Percentiles rank a stretch among this genome's conserved stretches.
phyloP scores from a whole-genome alignment of 2,797 vertebrate genomes.

The Myotis pilosus region DNA sequence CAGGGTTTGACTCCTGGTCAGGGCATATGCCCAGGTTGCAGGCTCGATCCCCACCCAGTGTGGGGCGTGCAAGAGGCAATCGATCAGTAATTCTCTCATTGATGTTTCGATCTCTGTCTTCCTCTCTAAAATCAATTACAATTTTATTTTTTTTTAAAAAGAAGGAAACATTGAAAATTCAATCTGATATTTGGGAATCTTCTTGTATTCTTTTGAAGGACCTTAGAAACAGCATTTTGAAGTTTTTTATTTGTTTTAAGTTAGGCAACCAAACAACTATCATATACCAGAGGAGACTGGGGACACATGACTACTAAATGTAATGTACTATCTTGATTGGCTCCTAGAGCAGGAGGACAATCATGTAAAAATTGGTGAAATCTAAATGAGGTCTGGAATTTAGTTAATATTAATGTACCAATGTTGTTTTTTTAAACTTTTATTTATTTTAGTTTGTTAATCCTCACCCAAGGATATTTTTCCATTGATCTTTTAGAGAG shows the following conservation, averaged over 20 bases:
- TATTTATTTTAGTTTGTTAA: too few relatives aligned
- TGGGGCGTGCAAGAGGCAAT: too few relatives aligned
- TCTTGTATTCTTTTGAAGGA: neutral
- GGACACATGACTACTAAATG: neutral
- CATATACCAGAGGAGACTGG: neutral
- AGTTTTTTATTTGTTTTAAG: neutral
- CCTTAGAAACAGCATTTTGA: neutral
- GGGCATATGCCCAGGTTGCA: neutral
- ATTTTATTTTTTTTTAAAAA: too few relatives aligned
- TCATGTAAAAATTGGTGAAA: neutral
- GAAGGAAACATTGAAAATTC: neutral
- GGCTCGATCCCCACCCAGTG: too few relatives aligned
- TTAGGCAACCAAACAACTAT: neutral
- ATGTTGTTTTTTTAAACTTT: too few relatives aligned
- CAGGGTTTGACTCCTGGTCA: neutral
- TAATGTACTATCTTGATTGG: neutral
- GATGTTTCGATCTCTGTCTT: too few relatives aligned
- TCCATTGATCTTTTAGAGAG: too few relatives aligned
- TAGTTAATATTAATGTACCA: neutral
- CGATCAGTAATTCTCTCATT: too few relatives aligned
- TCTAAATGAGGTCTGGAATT: neutral
- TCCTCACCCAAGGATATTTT: too few relatives aligned
- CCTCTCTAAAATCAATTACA: too few relatives aligned
- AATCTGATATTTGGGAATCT: neutral
- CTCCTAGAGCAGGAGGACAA: neutral